Conservation (phyloP, 2,113 vertebrate species). For the Tachysurus vachellii region DNA sequence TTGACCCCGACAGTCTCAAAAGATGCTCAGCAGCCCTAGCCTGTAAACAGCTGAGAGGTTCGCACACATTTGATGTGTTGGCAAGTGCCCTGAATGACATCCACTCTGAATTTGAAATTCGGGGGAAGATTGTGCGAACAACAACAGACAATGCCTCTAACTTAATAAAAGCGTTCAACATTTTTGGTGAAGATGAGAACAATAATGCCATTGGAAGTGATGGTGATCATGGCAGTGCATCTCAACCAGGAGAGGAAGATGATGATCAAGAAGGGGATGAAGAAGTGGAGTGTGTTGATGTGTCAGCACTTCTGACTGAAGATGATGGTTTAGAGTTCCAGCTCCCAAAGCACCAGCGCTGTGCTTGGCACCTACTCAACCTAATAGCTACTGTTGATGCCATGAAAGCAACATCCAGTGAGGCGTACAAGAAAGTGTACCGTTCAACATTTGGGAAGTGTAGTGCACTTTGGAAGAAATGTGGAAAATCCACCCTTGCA, state of each 20-base stretch:
- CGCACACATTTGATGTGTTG: too few species aligned
- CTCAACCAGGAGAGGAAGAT: background rate
- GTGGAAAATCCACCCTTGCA: conserved; percentile 34
- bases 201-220: conserved; percentile 30
- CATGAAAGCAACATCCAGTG: background rate
- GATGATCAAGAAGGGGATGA: conserved; percentile 21
- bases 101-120: too few species aligned
- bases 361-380: conserved; percentile 51
- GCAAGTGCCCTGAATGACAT: too few species aligned
- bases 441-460: conserved; percentile 48
- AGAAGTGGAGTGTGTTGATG: conserved; percentile 42
- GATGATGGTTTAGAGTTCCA: conserved; percentile 48
- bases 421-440: conserved; percentile 35
- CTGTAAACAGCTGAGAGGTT: conserved; percentile 27
- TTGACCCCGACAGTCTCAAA: conserved; percentile 21
- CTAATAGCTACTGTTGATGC: conserved; percentile 38
- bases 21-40: background rate
- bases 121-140: conserved; percentile 1
- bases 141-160: conserved; percentile 50
- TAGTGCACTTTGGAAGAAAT: conserved; percentile 43
- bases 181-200: conserved; percentile 42
- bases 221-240: background rate
- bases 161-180: conserved; percentile 47
- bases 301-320: conserved; percentile 40
- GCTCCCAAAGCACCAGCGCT: conserved; percentile 46